A percentile compares a stretch with the other conserved stretches of the same genome.
Conservation (phyloP, 2,797 vertebrate genomes). For the Psittacula derbiana region DNA sequence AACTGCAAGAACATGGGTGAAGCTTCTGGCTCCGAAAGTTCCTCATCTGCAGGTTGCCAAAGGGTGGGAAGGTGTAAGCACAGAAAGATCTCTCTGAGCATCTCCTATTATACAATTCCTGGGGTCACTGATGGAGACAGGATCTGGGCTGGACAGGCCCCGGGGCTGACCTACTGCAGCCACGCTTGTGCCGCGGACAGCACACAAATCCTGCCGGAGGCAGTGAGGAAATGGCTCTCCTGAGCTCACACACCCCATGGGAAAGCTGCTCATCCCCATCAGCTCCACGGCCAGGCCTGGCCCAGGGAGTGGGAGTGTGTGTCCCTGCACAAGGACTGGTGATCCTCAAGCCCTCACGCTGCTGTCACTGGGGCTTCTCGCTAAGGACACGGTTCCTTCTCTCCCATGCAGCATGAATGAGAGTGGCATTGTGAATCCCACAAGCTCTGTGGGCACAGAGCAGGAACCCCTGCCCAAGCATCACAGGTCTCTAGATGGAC, state of each 20-base stretch:
- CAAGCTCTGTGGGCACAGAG: neutral
- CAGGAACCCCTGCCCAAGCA: neutral
- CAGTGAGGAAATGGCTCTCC: neutral
- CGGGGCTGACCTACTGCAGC: neutral
- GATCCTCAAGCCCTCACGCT: neutral
- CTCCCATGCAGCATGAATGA: fast-evolving
- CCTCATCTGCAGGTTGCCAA: neutral
- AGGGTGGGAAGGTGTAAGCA: neutral
- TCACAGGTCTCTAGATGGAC: neutral
- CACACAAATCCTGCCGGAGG: neutral
- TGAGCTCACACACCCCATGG: neutral
- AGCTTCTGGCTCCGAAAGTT: neutral
- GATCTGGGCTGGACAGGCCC: neutral
- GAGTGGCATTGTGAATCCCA: neutral
- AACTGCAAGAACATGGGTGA: neutral
- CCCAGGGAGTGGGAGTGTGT: neutral
- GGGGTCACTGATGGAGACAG: neutral
- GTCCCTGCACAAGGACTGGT: neutral
- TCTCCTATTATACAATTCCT: neutral
- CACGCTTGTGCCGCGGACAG: neutral
- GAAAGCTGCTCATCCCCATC: neutral
- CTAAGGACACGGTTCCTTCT: neutral
- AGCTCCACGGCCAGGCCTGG: neutral
- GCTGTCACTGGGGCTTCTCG: neutral
- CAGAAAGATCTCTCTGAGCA: neutral